Base-by-base conservation (phyloP, 2,888 invertebrate genomes). In the Calephelis perditalis region DNA sequence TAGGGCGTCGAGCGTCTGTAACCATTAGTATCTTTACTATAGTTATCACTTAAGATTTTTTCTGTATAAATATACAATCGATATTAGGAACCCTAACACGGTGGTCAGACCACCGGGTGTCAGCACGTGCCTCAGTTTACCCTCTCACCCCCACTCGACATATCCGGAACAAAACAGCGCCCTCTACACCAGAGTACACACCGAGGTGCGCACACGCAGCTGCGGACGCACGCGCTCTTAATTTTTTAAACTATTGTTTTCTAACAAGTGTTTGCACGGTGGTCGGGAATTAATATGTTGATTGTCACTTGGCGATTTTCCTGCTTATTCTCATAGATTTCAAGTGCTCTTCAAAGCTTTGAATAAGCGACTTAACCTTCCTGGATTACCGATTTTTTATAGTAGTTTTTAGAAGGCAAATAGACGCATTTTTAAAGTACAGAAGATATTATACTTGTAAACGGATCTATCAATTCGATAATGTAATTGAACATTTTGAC, bases 191-290 rank as follows among this genome's bases (percentile, higher is more conserved):
- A 36, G n/a, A 52, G 35, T 26, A 52, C 52, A 52, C 52, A 11
- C 11, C n/a, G 66, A 67, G 67, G 69, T 69, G 69, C 72, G 73
- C 74, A 70, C 58, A 70, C 74, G 76, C 86, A 86, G 86, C 86
- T 86, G 86, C 75, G 71, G 57, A 60, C 72, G 79, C 86, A 86
- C 86, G 84, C 82, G 86, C 81, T 78, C 83, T 84, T 80, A 81
- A 82, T 84, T 76, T 36, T 54, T 54, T 26, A 52, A 11, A 15
- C 9, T 15, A 46, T 60, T 60, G 60, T 60, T 56, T 37, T 54
- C 44, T 11, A 7, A 7, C 11, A 52, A 37, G 56, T 57, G 57
- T 57, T 57, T 57, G 46, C 56, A 43, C 56, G 60, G 60, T 60
- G 60, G 60, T 60, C 60, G 45, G 45, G 37, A 43, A 59, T 54